These are phyloP conservation scores for Microctenopoma lineatum DNA, from an alignment of 2,797 vertebrate species.

Conservation along the genomic window DNA sequence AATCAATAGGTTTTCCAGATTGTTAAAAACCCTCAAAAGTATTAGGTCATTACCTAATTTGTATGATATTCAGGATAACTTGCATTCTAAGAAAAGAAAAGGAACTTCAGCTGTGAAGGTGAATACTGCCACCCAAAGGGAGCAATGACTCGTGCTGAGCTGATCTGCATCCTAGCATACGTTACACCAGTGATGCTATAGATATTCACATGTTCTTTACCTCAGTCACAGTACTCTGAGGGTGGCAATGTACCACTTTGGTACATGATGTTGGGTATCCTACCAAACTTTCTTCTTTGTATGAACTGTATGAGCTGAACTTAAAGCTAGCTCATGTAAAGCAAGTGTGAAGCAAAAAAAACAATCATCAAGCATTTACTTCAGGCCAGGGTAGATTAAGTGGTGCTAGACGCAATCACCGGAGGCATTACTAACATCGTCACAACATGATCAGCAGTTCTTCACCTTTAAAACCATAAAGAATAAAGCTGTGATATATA, in stretches of 20 bases:
- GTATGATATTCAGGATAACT: constrained; percentile 14
- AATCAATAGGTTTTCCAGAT: constrained; percentile 40
- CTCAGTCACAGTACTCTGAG: too few species aligned
- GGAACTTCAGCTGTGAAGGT: constrained; percentile 19
- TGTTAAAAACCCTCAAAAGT: constrained; percentile 18
- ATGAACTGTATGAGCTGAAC: too few species aligned
- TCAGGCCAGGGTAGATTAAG: too few species aligned
- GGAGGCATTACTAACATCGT: too few species aligned
- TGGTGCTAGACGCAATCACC: too few species aligned
- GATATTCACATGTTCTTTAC: neutral
- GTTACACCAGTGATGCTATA: neutral
- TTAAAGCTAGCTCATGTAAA: too few species aligned
- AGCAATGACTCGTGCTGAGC: constrained; percentile 21
- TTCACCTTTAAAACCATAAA: constrained; percentile 1
- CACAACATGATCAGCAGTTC: neutral
- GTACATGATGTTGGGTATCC: too few species aligned
- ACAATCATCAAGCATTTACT: too few species aligned
- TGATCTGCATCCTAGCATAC: constrained; percentile 11
- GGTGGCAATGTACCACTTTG: too few species aligned
- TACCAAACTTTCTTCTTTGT: too few species aligned
- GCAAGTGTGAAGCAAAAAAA: too few species aligned
- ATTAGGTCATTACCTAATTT: constrained; percentile 24
- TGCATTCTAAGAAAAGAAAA: constrained; percentile 9
- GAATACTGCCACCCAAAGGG: constrained; percentile 34
- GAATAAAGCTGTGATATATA: constrained; percentile 14